Percentiles rank a stretch among this genome's conserved stretches.
Conservation (phyloP, 23 tunicate genomes). For the Oikopleura vanhoeffeni region DNA sequence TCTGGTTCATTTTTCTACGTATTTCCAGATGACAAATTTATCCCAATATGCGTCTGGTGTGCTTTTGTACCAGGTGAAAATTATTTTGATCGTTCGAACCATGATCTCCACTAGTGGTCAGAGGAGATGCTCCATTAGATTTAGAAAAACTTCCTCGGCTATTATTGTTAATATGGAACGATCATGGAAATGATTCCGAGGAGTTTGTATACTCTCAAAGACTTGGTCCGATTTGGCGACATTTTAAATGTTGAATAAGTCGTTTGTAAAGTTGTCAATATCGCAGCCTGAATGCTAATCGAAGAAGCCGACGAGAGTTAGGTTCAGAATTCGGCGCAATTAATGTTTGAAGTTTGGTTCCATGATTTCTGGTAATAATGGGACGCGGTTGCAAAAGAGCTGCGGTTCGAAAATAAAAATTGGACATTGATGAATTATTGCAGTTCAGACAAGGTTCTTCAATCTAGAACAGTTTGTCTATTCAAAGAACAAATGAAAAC, state of each 20-base stretch:
- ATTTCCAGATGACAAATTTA: background rate
- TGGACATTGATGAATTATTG: no score
- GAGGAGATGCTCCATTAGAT: background rate
- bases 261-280: background rate
- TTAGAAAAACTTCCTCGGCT: background rate
- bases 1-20: background rate
- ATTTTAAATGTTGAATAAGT: background rate
- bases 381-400: no score
- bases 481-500: no score
- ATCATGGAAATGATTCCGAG: conserved; percentile 11
- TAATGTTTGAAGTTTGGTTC: background rate
- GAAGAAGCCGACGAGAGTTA: background rate
- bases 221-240: background rate
- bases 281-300: background rate
- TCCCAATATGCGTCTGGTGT: background rate
- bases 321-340: background rate
- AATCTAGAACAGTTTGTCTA: no score
- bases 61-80: background rate
- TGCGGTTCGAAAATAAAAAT: no score
- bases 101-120: background rate
- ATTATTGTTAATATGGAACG: background rate
- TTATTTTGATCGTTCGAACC: background rate
- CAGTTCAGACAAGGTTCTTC: no score
- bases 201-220: background rate
- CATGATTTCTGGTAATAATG: no score